These are phyloP conservation scores for Ceriagrion tenellum DNA, from an alignment of 2,888 invertebrate genomes.

Conservation along the genomic window DNA sequence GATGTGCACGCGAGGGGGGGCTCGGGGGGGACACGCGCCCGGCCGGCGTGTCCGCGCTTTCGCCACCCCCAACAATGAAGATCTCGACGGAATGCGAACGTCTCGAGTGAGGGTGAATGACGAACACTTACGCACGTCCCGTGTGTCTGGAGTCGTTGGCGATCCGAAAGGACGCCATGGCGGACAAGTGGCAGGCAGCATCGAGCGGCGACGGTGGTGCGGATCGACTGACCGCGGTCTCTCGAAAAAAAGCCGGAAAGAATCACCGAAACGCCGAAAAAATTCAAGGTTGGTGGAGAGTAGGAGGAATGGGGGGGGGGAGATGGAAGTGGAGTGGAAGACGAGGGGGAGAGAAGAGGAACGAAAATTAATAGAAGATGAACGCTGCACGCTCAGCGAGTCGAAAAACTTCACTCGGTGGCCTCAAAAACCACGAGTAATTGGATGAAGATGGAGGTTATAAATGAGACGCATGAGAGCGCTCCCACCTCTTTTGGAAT, in stretches of 20 bases:
- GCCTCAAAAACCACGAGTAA: neutral
- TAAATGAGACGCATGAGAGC: neutral
- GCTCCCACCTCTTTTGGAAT: neutral
- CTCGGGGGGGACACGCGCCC: no score
- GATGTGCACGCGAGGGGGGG: no score
- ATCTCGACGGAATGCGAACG: no score
- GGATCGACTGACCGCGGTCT: neutral
- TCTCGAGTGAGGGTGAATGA: no score
- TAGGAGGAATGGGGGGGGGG: neutral
- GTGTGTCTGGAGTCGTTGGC: neutral
- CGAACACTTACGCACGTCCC: neutral
- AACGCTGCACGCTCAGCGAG: neutral
- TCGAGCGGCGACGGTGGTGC: neutral
- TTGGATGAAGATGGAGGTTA: slow-evolving; percentile 32
- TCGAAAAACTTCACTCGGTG: neutral
- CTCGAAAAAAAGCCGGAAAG: neutral
- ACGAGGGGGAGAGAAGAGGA: neutral
- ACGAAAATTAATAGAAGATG: no score
- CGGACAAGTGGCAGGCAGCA: neutral
- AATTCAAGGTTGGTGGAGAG: neutral
- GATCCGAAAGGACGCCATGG: neutral
- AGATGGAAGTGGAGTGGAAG: neutral
- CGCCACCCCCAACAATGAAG: no score
- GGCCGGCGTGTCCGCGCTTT: no score
- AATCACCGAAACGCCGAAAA: neutral